A percentile compares a stretch with the other conserved stretches of the same genome.
Evolutionary conservation across 2,797 vertebrate genomes (phyloP).

Genomic region (Neoniphon sammara): DNA sequence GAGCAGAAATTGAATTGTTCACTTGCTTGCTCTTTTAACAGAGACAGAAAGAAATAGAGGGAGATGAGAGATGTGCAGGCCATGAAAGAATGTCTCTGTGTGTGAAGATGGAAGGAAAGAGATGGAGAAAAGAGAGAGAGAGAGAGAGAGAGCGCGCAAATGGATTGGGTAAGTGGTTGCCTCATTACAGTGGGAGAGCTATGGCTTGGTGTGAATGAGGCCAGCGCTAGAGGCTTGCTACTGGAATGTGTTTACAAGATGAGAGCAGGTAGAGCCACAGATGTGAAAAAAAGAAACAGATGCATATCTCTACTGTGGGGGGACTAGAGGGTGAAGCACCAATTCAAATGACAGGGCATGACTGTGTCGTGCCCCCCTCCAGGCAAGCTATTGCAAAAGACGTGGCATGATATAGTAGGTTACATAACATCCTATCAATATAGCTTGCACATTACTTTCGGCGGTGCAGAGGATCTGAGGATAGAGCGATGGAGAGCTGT

Average conservation of each 20-base stretch:
- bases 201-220: constrained; percentile 20
- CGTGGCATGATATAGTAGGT: constrained; percentile 14
- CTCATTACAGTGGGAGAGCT: constrained; percentile 37
- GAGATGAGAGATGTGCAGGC: neutral
- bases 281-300: neutral
- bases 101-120: too few species aligned
- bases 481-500: constrained; percentile 17
- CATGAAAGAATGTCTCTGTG: neutral
- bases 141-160: constrained; percentile 21
- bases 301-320: neutral
- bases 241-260: constrained; percentile 39
- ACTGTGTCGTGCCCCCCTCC: constrained; percentile 22
- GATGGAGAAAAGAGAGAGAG: constrained; percentile 9
- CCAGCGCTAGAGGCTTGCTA: constrained; percentile 39
- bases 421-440: constrained; percentile 44
- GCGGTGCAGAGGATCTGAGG: constrained; percentile 31
- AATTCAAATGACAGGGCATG: constrained; percentile 12
- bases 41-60: neutral
- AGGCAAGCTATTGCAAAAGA: constrained; percentile 42
- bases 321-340: neutral
- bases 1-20: constrained; percentile 44
- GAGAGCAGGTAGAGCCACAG: constrained; percentile 15
- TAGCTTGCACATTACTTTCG: constrained; percentile 15
- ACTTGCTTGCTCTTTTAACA: neutral
- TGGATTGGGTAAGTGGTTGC: constrained; percentile 19